Base-by-base conservation (phyloP, 2,797 vertebrate genomes). In the Cyprinella venusta region DNA sequence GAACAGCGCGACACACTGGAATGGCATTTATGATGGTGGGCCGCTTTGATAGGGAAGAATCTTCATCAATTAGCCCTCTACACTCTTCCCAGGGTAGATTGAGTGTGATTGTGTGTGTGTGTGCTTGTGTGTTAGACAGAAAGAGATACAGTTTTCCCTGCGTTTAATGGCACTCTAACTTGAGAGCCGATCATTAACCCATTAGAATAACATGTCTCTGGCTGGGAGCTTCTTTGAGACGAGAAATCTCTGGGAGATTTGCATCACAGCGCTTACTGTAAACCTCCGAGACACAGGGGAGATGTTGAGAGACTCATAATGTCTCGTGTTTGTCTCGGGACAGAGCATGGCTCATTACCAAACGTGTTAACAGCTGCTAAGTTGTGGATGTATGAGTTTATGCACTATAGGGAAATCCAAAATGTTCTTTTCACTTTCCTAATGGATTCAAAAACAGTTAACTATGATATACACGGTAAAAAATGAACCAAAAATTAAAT, bases 1-100 rank as follows among this genome's bases (percentile, higher is more conserved):
- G 93, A 94, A 92, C 90, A 89, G 88, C 87, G 85, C 88, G 87
- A 94, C 93, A 91, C 91, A 90, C 86, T 89, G 92, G 89, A 93
- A 92, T 92, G 91, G 91, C 91, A 93, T 93, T 93, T 93, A 89
- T 89, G 87, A 86, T 84, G 79, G 68, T 18, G 74, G 84, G 74
- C 50, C 56, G 38, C 80, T 89, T 88, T 88, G 85, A 89, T 88
- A 88, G 86, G 61, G 70, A 78, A 77, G 79, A 88, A 86, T 82
- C 84, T 85, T 67, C 84, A 86, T 87, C 85, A 87, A 86, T 87
- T 87, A 85, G 85, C 74, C 24, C 63, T 86, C 52, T 76, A 84
- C 77, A 69, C 84, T 82, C 21, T 74, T 65, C 76, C 67, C 80
- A 76, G 77, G 76, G 40, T 65, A 71, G 54, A 75, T 48, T 4